Evolutionary conservation across 2,113 vertebrate genomes (phyloP), one percentile per base, ranked within the genome.

Genomic region (Astur gentilis): DNA sequence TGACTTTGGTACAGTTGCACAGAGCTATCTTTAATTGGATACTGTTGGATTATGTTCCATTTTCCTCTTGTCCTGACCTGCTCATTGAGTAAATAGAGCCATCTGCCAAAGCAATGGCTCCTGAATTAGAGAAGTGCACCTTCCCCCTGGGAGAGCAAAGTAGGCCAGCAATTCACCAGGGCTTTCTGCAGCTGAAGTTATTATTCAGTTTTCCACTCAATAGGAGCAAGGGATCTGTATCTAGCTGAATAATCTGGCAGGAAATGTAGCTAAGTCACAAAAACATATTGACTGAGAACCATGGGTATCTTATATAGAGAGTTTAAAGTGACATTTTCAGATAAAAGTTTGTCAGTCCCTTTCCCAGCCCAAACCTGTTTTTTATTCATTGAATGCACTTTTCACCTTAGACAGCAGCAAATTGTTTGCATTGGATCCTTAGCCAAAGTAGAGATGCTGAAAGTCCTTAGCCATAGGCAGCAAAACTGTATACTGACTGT

Each of bases 101-200:
- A 93, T 95, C 91, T 97, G 93, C 96, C 96, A 95, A 93, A 94
- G 94, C 93, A 92, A 92, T 57, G 87, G 87, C 89, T 95, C 87
- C 96, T 65, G 92, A 93, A 93, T 95, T 91, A 92, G 91, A 94
- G 93, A 72, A 86, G 57, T 52, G 55, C 80, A 92, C 75, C 90
- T 92, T 96, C 50, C 95, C 67, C 79, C 57, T 45, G 95, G 91
- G 96, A 97, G 69, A 72, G 71, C 52, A 93, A 97, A 95, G 84
- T 93, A 94, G 96, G 96, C 86, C 96, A 95, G 65, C n/a, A 2
- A 95, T 45, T 87, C 97, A 97, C 91, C 69, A 64, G 93, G 87
- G 89, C 80, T 82, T 94, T 94, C 87, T 85, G 94, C 95, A 93
- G 78, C 75, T 95, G 81, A 50, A 83, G 90, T 95, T 91, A 94